A percentile compares a stretch with the other conserved stretches of the same genome.
These are phyloP conservation scores for Mohoua ochrocephala DNA, from an alignment of 2,113 vertebrate species.

Conservation along the genomic window DNA sequence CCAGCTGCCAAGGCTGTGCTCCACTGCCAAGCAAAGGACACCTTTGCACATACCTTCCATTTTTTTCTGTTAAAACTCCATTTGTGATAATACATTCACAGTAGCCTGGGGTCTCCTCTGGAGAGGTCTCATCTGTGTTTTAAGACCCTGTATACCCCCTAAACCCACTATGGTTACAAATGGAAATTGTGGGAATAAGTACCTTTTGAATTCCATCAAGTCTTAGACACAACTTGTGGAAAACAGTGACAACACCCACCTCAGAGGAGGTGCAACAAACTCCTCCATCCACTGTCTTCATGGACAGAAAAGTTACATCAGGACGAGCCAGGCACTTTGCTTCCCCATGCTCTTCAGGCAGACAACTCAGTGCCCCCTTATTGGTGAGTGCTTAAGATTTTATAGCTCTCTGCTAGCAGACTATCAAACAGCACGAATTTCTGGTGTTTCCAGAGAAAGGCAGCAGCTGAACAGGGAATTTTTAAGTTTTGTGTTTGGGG, in stretches of 20 bases:
- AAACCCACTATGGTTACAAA: background rate
- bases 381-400: background rate
- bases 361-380: accelerated
- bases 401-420: background rate
- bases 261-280: background rate
- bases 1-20: background rate
- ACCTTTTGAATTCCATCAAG: background rate
- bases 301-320: background rate
- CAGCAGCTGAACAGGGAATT: background rate
- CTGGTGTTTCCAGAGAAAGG: background rate
- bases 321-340: background rate
- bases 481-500: background rate
- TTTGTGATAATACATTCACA: background rate
- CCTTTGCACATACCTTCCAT: background rate
- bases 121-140: background rate
- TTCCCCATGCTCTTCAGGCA: background rate
- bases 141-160: background rate
- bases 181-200: background rate
- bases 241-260: background rate
- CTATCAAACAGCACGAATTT: background rate
- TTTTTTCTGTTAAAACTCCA: background rate
- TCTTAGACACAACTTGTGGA: background rate
- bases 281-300: background rate
- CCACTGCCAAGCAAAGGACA: background rate
- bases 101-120: background rate